Evolutionary conservation across 2,113 vertebrate species (phyloP), one percentile per base, ranked within the genome.

Genomic region (Bubo bubo): DNA sequence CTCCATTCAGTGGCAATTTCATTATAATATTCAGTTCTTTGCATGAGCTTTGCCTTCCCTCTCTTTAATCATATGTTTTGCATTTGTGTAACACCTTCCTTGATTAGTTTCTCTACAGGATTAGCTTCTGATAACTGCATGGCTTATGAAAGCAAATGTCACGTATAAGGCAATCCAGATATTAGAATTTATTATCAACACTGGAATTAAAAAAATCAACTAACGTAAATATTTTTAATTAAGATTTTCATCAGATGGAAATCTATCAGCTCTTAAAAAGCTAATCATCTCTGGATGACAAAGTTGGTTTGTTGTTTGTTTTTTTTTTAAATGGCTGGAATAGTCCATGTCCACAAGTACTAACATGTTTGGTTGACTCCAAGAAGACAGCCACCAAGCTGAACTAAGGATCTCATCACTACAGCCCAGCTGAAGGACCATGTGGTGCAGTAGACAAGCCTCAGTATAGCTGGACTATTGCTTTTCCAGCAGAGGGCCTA

Each of bases 81-180:
- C 97, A 98, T 98, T 98, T 98, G 95, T 97, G 97, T 98, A 98
- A 98, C 98, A 98, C 98, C 98, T 98, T 98, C 96, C 95, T 97
- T 99, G 98, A 99, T 99, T 99, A 99, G 98, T 98, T 98, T 97
- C 98, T 97, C 94, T 97, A 96, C 98, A 98, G 98, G 98, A 99
- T 98, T 99, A 98, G 95, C 96, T 98, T 96, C 90, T 98, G 98
- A 98, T 98, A 98, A 97, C 97, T 97, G 94, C 93, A 76, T 94
- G 95, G 96, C 97, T 98, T 98, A 98, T 95, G 96, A 98, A 98
- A 98, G 95, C 93, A 98, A 98, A 99, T 98, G 98, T 98, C 98
- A 98, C 37, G 60, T 94, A 90, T 91, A 98, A 98, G 95, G 95
- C 92, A 96, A 98, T 97, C 84, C 94, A 97, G 96, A 97, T 96